Evolutionary conservation across 2,113 vertebrate species (phyloP), one percentile per base, ranked within the genome.

Genomic region (Pelecanus crispus): DNA sequence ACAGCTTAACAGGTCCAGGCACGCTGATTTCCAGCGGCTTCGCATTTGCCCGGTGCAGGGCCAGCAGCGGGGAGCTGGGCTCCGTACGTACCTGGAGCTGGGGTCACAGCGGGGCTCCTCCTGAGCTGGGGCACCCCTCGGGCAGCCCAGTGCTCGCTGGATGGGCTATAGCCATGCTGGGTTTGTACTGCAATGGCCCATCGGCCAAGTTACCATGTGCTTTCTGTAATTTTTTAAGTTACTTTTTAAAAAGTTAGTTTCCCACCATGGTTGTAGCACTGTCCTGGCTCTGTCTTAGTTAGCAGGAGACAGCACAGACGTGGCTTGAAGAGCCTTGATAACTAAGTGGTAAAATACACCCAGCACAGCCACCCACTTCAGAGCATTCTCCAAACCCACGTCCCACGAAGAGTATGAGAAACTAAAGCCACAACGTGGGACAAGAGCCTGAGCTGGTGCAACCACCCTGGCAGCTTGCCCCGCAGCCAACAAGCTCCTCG

Each of bases 21-120:
- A 59, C 0, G 8, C 31, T 28, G 20, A 32, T 40, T 29, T 2
- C 70, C 65, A 55, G 71, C 0, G 1, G 20, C 28, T 80, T 36
- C 0, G 1, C 4, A 0, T 45, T 59, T 24, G 10, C 25, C 40
- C 0, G 0, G n/a, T 3, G 38, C 56, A 19, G 31, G 68, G 22
- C 22, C 19, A 40, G 67, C 67, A 45, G 24, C 0, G 0, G 42
- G 44, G 36, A 80, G 11, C 66, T 34, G 66, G 67, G 72, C 31
- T 81, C 53, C 2, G 0, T 2, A 1, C 0, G 1, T 3, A 17
- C 49, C 72, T 8, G 31, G 14, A 47, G 19, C 42, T 11, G 44
- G 31, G 53, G 26, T 18, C 12, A 8, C 28, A 4, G 38, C 0
- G 1, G 44, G 44, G 55, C n/a, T 80, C 16, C 73, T 65, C 55